Conservation (phyloP, 92 coral and sea anemone genomes). For the Muricea muricata region DNA sequence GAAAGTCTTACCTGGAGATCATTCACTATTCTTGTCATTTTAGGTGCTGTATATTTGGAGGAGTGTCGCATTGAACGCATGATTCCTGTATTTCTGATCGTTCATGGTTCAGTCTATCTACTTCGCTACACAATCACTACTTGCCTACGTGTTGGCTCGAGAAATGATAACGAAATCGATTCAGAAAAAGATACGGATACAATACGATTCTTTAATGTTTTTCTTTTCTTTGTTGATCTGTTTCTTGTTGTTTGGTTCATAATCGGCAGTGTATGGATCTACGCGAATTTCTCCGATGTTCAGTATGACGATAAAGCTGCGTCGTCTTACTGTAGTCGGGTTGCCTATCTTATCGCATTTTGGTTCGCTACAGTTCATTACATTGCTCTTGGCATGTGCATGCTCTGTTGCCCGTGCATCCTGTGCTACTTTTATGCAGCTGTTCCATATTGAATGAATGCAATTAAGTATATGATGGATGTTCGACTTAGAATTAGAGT, state of each 20-base stretch:
- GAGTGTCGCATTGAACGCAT: conserved; percentile 75
- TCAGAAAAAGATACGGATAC: conserved; percentile 60
- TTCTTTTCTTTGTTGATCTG: conserved; percentile 79
- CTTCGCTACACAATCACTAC: conserved; percentile 78
- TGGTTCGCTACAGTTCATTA: conserved; percentile 91
- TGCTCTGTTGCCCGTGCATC: conserved; percentile 73
- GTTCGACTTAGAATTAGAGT: not conserved
- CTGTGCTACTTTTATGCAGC: conserved; percentile 20
- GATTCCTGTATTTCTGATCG: conserved; percentile 93
- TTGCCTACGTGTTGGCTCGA: conserved; percentile 68
- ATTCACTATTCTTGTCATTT: not conserved
- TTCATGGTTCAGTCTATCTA: conserved; percentile 89
- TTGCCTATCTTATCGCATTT: conserved; percentile 89
- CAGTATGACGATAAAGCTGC: not conserved
- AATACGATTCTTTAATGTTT: conserved; percentile 49
- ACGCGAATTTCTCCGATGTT: conserved; percentile 70
- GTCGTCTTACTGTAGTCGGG: conserved; percentile 64
- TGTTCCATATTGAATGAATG: not conserved
- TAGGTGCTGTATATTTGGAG: conserved; percentile 87
- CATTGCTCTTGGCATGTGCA: conserved; percentile 78
- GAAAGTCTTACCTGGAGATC: too few species aligned
- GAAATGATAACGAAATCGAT: conserved; percentile 29
- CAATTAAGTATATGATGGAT: not conserved
- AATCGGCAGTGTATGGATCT: conserved; percentile 95
- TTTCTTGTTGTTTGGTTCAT: conserved; percentile 94